Percentiles rank a stretch among this genome's conserved stretches.
phyloP scores from a whole-genome alignment of 2,888 invertebrate genomes.

The Xanthorhoe spadicearia region DNA sequence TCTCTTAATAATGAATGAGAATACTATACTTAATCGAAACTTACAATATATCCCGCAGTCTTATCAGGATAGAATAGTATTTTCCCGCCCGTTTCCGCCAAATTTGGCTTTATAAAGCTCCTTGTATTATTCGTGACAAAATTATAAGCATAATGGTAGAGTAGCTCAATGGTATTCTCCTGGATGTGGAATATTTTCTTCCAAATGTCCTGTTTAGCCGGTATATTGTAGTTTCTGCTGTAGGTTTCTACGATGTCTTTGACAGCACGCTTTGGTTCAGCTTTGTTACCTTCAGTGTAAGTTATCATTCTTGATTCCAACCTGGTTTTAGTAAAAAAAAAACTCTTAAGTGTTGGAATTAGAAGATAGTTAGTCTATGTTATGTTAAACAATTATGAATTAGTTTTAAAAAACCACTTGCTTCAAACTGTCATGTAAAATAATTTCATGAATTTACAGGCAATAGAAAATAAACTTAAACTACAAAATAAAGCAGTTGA shows the following conservation, averaged over 20 bases:
- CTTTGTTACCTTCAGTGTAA: conserved; percentile 66
- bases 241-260: conserved; percentile 86
- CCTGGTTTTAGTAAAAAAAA: conserved; percentile 47
- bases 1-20: no score
- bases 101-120: conserved; percentile 87
- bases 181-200: conserved; percentile 86
- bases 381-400: no score
- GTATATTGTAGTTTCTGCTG: conserved; percentile 81
- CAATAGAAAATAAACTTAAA: no score
- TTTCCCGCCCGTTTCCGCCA: conserved; percentile 88
- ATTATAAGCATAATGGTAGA: conserved; percentile 87
- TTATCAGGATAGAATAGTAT: conserved; percentile 86
- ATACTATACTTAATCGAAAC: conserved; percentile 45
- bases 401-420: no score
- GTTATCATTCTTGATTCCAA: conserved; percentile 65
- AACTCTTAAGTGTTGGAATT: no score
- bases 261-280: conserved; percentile 66
- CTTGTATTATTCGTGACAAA: conserved; percentile 87
- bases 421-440: no score
- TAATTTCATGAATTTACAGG: no score
- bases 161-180: conserved; percentile 85
- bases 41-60: conserved; percentile 87
- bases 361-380: no score
- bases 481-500: no score
- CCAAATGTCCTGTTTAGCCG: conserved; percentile 86